Evolutionary conservation across 2,888 invertebrate genomes (phyloP), one percentile per base, ranked within the genome.

Genomic region (Nomada fucata): DNA sequence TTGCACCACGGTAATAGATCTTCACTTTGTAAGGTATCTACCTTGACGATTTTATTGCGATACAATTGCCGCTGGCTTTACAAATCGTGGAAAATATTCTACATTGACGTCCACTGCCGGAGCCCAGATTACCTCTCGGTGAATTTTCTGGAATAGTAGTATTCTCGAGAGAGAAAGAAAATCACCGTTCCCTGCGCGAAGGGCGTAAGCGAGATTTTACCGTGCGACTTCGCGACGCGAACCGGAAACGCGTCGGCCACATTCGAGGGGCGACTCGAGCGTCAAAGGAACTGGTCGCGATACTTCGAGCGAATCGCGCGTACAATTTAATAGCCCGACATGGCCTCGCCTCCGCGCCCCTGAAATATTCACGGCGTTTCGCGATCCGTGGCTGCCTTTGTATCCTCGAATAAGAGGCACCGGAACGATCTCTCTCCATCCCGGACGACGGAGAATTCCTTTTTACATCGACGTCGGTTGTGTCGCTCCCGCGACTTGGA

Each of bases 241-340:
- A 60, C 75, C 36, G 29, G 42, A 73, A 67, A 64, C 68, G 74
- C 76, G 86, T 86, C 77, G 78, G 57, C 36, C 23, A 64, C 57
- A 15, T 13, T 42, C 26, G n/a, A 53, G 67, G 23, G 57, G 55
- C 42, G 61, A 73, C 68, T 59, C 71, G 69, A 20, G 55, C 23
- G 65, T 83, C 85, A 88, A 88, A 88, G 86, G 68, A 78, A 82
- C 64, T 74, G 76, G 71, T 65, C 36, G 36, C 53, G 65, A 63
- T 76, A 73, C 64, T 82, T 83, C 75, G 76, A 80, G 85, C 75
- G 83, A 75, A 75, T 68, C 69, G n/a, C 75, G 70, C 61, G 73
- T 81, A 67, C 69, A 71, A 64, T 82, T 72, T 79, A 75, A 85
- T 83, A 73, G 76, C 63, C 23, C 47, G 53, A 18, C 23, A 60